Evolutionary conservation across 2,888 invertebrate genomes (phyloP), one percentile per base, ranked within the genome.

Genomic region (Luperina nickerlii): DNA sequence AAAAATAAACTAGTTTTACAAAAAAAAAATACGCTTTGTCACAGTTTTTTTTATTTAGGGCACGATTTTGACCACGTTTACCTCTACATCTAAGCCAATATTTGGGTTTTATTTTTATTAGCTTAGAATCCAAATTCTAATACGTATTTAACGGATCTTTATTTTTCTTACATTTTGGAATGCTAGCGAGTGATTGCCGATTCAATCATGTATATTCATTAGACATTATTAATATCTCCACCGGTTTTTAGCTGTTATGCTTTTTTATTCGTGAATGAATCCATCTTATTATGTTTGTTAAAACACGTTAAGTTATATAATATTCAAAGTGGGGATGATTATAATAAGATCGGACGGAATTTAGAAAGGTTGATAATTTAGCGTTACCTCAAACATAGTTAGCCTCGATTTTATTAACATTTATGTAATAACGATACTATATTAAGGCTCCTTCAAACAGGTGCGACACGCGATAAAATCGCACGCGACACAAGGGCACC

Each of bases 291-390:
- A 78, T 70, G 65, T n/a, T 69, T 70, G 65, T n/a, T 73, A 66
- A 60, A 66, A 75, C 18, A 42, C 65, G 54, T 79, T 77, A 54
- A 42, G 63, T 88, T 76, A 82, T 48, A 32, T 74, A 65, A 87
- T 73, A 57, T 51, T 66, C 38, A 57, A 72, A 66, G 80, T 66
- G 67, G 65, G 20, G 57, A 65, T 67, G 27, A 66, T 66, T 74
- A 74, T 76, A 81, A 79, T 76, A 63, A 51, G 74, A 42, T 60
- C 15, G 75, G 48, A 60, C 70, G 63, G 79, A 81, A 84, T 82
- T 87, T 88, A 89, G 87, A 85, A 89, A 87, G 87, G 89, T 67
- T 74, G 32, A 11, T 70, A 18, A 63, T 69, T 77, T 42, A 38
- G 32, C 48, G 57, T 83, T 82, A 60, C 70, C 76, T 82, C 76